Evolutionary conservation across 2,888 invertebrate species (phyloP), one percentile per base, ranked within the genome.

Genomic region (Limnephilus auricula): DNA sequence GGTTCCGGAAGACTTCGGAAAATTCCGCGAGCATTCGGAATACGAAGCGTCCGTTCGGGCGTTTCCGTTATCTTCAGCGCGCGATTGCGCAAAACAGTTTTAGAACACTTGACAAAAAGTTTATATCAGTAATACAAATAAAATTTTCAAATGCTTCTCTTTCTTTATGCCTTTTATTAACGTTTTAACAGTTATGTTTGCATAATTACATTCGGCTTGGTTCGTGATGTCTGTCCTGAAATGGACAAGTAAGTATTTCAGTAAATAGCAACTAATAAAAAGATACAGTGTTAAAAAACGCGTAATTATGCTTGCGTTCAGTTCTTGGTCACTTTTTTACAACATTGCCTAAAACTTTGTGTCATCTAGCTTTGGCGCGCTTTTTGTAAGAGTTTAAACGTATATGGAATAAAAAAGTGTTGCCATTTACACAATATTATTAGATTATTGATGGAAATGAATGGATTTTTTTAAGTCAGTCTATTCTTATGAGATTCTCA

Each of bases 171-270:
- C 6, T 65, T 65, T n/a, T 65, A 25, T 25, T 65, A 65, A n/a
- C 0, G 6, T 65, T 65, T 65, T 10, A 25, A n/a, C 65, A 9
- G 25, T 6, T 9, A 65, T n/a, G 3, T 65, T 65, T 40, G 10
- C 12, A 40, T 40, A 12, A 40, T 40, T 9, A 9, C 9, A n/a
- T 9, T 65, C 9, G 1, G n/a, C 6, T 65, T 65, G 9, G 25
- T 65, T 65, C 65, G 65, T 65, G 65, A 65, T 65, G 65, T 65
- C 65, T 65, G 65, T 65, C n/a, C 65, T 65, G 65, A 65, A 65
- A 2, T 65, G 25, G 25, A 65, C 5, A 65, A 65, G n/a, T n/a
- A 65, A n/a, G 1, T n/a, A 25, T 6, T 65, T n/a, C 9, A 65
- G 65, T 65, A 65, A 65, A 25, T 9, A 65, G 65, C 25, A 65